These are phyloP conservation scores for Chionomys nivalis DNA, from an alignment of 2,113 vertebrate genomes.

Conservation along the genomic window DNA sequence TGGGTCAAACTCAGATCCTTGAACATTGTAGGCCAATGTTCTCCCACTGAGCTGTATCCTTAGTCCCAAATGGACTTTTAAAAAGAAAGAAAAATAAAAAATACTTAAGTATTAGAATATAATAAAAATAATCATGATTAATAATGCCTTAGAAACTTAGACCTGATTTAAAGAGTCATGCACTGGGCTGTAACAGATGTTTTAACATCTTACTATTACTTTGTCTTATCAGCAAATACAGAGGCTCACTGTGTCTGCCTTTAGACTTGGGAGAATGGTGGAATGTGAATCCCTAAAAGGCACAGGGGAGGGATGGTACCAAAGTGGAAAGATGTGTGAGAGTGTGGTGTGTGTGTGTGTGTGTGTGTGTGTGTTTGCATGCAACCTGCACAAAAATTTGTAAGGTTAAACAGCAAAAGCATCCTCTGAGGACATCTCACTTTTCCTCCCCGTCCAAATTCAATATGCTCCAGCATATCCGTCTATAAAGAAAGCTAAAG, in stretches of 20 bases:
- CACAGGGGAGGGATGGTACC: not conserved
- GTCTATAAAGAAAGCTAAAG: not conserved
- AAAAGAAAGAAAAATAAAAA: constrained; percentile 39
- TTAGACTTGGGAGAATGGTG: not conserved
- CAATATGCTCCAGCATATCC: not conserved
- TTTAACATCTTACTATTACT: not conserved
- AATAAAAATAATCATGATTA: not conserved
- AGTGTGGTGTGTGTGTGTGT: too few relatives aligned
- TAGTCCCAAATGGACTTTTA: not conserved
- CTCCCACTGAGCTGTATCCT: not conserved
- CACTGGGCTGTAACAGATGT: not conserved
- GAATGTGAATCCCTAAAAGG: not conserved
- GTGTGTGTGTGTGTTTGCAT: not conserved
- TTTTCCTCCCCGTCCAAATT: constrained; percentile 16
- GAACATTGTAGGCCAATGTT: not conserved
- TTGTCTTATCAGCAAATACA: constrained; percentile 31
- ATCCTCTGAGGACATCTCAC: not conserved
- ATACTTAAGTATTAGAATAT: not conserved
- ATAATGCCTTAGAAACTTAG: constrained; percentile 3
- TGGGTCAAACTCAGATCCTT: not conserved
- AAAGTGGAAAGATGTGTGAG: not conserved
- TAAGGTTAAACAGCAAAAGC: constrained; percentile 54
- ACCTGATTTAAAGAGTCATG: not conserved
- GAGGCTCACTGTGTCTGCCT: not conserved
- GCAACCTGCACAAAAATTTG: not conserved